Evolutionary conservation across 2,113 vertebrate genomes (phyloP).

Genomic region (Paradoxurus hermaphroditus): DNA sequence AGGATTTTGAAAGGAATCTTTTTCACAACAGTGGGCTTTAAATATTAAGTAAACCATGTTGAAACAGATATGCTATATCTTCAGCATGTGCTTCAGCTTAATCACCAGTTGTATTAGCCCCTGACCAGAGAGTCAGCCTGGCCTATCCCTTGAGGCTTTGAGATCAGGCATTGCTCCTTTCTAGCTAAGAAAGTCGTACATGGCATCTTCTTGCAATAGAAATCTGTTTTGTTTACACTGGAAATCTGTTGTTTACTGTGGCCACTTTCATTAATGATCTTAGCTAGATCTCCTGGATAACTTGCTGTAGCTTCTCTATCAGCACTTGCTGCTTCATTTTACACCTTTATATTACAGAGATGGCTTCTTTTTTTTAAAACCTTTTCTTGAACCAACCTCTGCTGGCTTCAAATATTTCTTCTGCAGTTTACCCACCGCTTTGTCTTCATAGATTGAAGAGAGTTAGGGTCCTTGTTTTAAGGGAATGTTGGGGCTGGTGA

Average conservation of each 20-base stretch:
- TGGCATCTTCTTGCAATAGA: background rate
- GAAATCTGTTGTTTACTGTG: background rate
- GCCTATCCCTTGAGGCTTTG: background rate
- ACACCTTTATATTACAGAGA: background rate
- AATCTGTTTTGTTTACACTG: background rate
- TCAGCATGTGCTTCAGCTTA: background rate
- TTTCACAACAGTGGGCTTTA: background rate
- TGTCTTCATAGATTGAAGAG: background rate
- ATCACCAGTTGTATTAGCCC: background rate
- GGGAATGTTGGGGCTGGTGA: background rate
- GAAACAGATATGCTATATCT: background rate
- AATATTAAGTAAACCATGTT: background rate
- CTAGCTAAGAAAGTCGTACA: background rate
- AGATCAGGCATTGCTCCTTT: background rate
- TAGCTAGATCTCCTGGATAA: background rate
- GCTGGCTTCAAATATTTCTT: background rate
- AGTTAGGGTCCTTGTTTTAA: background rate
- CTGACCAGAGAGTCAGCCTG: background rate
- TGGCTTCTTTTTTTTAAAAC: background rate
- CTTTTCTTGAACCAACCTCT: background rate
- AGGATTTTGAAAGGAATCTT: background rate
- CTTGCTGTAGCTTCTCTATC: background rate
- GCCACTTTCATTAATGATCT: background rate
- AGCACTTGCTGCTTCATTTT: background rate
- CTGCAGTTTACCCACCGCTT: background rate